phyloP scores from a whole-genome alignment of 1,140 invertebrate genomes.

The Platyura marginata region DNA sequence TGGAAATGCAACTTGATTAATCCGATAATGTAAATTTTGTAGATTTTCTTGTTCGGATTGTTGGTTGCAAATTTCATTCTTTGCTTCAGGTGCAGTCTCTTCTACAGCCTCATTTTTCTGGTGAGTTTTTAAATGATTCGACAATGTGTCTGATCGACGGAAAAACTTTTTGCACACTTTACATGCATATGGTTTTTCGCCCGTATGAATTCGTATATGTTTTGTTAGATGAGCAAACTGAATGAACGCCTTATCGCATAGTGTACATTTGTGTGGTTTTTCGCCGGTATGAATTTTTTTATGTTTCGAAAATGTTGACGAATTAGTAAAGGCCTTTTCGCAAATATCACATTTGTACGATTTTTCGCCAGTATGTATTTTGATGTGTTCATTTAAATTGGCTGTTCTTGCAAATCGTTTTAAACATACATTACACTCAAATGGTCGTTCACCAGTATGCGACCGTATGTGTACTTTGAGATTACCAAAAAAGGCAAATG shows the following conservation, averaged over 20 bases:
- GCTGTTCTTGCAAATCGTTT: background rate
- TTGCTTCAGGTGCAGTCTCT: too few relatives aligned
- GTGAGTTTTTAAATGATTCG: background rate
- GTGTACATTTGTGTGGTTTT: background rate
- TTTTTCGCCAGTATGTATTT: slow-evolving; percentile 5
- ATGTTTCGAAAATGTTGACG: background rate
- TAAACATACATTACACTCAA: background rate
- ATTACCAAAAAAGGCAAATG: slow-evolving; percentile 22
- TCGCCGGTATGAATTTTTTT: background rate
- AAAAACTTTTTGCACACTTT: background rate
- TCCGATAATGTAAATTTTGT: too few relatives aligned
- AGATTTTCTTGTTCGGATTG: too few relatives aligned
- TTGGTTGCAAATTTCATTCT: too few relatives aligned
- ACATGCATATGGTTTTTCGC: background rate
- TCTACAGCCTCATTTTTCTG: background rate
- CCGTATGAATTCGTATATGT: background rate
- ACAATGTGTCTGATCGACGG: background rate
- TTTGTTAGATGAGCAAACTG: background rate
- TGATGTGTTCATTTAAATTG: background rate
- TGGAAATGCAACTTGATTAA: too few relatives aligned
- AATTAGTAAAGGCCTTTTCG: background rate
- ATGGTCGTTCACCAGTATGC: slow-evolving; percentile 6
- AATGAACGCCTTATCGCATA: background rate
- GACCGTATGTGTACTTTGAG: slow-evolving; percentile 22
- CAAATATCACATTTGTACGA: background rate